Percentiles rank a stretch among this genome's conserved stretches.
phyloP scores from a whole-genome alignment of 2,888 invertebrate species.

The Diarsia mendica region DNA sequence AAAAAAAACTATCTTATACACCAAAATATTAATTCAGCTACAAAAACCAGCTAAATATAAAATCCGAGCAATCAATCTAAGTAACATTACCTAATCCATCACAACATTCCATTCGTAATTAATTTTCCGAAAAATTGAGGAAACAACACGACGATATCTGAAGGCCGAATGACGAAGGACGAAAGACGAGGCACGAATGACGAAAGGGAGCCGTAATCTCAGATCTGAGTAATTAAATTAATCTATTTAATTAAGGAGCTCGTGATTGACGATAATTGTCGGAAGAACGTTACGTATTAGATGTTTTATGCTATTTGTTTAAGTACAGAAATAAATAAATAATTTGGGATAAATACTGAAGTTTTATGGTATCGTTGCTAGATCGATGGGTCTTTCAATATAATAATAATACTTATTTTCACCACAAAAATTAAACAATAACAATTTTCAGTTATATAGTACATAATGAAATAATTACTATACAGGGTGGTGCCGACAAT shows the following conservation, averaged over 20 bases:
- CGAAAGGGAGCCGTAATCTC: slow-evolving; percentile 45
- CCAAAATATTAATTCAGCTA: neutral
- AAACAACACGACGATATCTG: slow-evolving; percentile 30
- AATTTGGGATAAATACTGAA: slow-evolving; percentile 1
- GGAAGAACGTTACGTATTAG: slow-evolving; percentile 33
- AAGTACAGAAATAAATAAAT: neutral
- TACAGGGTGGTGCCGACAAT: too few relatives aligned
- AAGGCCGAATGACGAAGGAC: slow-evolving; percentile 42
- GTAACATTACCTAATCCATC: slow-evolving; percentile 20
- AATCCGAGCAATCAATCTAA: slow-evolving; percentile 10
- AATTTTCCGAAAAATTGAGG: slow-evolving; percentile 44
- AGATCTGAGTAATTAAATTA: slow-evolving; percentile 64
- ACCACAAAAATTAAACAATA: too few relatives aligned
- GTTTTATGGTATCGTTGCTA: neutral
- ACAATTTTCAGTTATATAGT: too few relatives aligned
- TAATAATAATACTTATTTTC: too few relatives aligned
- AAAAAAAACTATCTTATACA: too few relatives aligned
- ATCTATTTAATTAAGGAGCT: slow-evolving; percentile 61
- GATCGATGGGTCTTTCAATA: neutral
- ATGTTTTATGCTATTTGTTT: slow-evolving; percentile 32
- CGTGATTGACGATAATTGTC: slow-evolving; percentile 63
- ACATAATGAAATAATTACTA: too few relatives aligned
- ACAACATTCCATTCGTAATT: slow-evolving; percentile 23
- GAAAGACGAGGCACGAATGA: slow-evolving; percentile 46
- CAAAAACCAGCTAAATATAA: neutral